Evolutionary conservation across 1,140 invertebrate species (phyloP), one percentile per base, ranked within the genome.

Genomic region (Oryctes rhinoceros): DNA sequence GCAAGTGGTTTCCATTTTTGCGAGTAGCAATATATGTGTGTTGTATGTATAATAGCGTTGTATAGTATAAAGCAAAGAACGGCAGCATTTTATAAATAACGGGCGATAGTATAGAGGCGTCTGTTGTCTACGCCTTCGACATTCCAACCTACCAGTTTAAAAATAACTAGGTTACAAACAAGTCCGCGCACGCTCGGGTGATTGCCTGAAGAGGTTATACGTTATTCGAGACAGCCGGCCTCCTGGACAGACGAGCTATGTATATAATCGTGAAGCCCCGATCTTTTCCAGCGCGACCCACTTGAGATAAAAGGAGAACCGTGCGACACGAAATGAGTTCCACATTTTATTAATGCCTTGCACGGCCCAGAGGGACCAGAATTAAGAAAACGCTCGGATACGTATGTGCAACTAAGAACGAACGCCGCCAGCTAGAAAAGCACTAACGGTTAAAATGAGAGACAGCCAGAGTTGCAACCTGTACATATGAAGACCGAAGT

Each of bases 181-280:
- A 71, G 65, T 71, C 65, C 24, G 65, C 35, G 65, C 65, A 71
- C 65, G 35, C 65, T 71, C 24, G 24, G 20, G 65, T 37, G 65
- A 71, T 71, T 71, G 65, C 65, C 65, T 37, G 65, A 71, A 71
- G 65, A 71, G 65, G 65, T 71, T 71, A 71, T 71, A 71, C 65
- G 65, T 71, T 71, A 71, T 71, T 71, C 65, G 65, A 71, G 65
- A 71, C 65, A 71, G 65, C 65, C 65, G 65, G 65, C 65, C 65
- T 71, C 65, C 65, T 71, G 65, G 24, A 37, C 65, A 37, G 65
- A 30, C 65, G 65, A 71, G 65, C 65, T 71, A 71, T 71, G 65
- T 71, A 71, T 59, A 59, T 71, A 71, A 71, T 71, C 65, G 65
- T 71, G 65, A 71, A 71, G 65, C 65, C 65, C 65, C 65, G 65